Evolutionary conservation across 2,113 vertebrate species (phyloP).

Genomic region (Coracopsis vasa): DNA sequence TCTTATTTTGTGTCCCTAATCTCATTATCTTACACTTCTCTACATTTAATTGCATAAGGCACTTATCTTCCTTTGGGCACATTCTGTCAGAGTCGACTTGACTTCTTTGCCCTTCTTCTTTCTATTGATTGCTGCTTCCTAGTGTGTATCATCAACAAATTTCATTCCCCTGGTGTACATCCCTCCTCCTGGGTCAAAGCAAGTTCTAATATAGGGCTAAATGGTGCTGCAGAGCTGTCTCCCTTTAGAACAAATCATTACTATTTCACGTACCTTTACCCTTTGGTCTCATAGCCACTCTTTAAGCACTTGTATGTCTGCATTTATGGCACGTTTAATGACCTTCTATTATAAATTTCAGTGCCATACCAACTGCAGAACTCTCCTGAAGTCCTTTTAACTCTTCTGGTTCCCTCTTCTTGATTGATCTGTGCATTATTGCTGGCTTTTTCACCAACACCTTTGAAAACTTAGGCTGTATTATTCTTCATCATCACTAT

Average conservation of each 20-base stretch:
- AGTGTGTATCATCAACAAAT: background rate
- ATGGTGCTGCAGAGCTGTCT: background rate
- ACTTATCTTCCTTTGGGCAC: background rate
- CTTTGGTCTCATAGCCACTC: background rate
- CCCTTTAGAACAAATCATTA: background rate
- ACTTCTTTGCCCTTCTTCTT: conserved; percentile 19
- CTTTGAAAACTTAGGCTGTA: background rate
- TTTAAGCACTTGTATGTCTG: background rate
- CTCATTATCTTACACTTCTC: conserved; percentile 61
- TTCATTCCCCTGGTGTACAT: background rate
- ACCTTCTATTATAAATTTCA: background rate
- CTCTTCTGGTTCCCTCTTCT: background rate
- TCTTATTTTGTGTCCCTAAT: conserved; percentile 40
- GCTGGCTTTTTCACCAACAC: background rate
- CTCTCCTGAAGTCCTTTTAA: background rate
- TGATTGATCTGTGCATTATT: background rate
- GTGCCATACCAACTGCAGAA: background rate
- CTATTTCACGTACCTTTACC: background rate
- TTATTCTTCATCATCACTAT: background rate
- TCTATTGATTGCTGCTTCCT: background rate
- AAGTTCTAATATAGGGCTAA: background rate
- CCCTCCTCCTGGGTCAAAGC: background rate
- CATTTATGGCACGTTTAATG: background rate
- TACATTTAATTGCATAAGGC: conserved; percentile 48
- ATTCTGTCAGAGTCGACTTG: background rate